phyloP scores from a whole-genome alignment of 2,113 vertebrate genomes.

The Peromyscus leucopus region DNA sequence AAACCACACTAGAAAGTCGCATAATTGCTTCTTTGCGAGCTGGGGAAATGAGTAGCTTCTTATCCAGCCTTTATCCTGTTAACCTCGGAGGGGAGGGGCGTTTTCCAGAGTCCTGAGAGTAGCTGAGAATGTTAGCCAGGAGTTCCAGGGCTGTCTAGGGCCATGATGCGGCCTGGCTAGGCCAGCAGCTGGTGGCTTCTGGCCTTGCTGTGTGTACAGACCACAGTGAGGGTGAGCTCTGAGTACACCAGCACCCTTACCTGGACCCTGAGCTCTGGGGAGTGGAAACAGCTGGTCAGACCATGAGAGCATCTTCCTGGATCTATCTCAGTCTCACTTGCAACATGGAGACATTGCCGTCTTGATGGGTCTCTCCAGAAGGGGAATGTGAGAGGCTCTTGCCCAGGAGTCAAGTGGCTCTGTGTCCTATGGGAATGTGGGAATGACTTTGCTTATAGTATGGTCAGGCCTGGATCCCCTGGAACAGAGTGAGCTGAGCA shows the following conservation, averaged over 20 bases:
- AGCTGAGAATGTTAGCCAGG: slow-evolving; percentile 82
- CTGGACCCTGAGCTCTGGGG: neutral
- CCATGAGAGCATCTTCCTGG: neutral
- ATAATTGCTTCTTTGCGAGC: slow-evolving; percentile 92
- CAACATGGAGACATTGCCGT: fast-evolving
- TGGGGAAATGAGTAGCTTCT: slow-evolving; percentile 90
- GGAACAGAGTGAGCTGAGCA: no score
- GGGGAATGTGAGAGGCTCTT: neutral
- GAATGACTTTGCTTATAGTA: neutral
- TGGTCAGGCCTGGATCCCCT: neutral
- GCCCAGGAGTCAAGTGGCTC: neutral
- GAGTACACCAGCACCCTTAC: neutral
- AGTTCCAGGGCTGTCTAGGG: slow-evolving; percentile 81
- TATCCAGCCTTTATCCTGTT: slow-evolving; percentile 92
- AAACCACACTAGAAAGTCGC: slow-evolving; percentile 91
- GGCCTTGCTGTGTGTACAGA: slow-evolving; percentile 77
- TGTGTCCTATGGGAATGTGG: neutral
- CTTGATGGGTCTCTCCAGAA: neutral
- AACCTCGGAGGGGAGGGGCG: slow-evolving; percentile 88
- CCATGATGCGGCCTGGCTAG: slow-evolving; percentile 77
- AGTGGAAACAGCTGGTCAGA: no score
- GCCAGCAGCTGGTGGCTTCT: slow-evolving; percentile 80
- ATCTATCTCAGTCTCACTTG: neutral
- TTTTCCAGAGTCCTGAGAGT: slow-evolving; percentile 84
- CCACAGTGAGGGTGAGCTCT: fast-evolving